Base-by-base conservation (phyloP, 2,797 vertebrate species). In the Vultur gryphus region DNA sequence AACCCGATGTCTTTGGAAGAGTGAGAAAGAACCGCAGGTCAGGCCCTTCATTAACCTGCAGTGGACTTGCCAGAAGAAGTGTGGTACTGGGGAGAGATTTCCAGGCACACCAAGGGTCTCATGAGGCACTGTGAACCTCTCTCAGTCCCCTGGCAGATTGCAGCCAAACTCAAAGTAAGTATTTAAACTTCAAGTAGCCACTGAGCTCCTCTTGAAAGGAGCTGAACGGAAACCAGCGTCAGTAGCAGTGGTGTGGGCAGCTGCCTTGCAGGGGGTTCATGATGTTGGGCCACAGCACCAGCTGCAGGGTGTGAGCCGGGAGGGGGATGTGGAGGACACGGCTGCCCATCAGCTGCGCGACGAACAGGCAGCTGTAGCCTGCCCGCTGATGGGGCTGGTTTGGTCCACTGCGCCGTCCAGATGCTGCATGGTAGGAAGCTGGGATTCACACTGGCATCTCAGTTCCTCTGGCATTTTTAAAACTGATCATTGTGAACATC, bases 401-500 rank as follows among this genome's bases (percentile, higher is more conserved):
- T 95, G 82, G 25, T 70, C 64, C 35, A 43, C 82, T 70, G 29
- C 4, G 1, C 31, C 43, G 11, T 41, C 92, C 55, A 21, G 48
- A 23, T 43, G 58, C 39, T 31, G 31, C 1, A 1, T 4, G 1
- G 37, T n/a, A 76, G 28, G 49, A 62, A 85, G 49, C 23, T 69
- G 59, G 55, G n/a, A 66, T 92, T 90, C 80, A 59, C 52, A 33
- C 51, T 80, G 86, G 76, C 31, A 28, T 70, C 58, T 76, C 90
- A 35, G 37, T 65, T 95, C 37, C 90, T 54, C 62, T 79, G 33
- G 43, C 76, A 64, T 93, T 93, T 93, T 71, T 4, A 58, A 84
- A 76, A 84, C 0, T 66, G 44, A 44, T 75, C 23, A 31, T 31
- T 69, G 12, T 51, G 72, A 86, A 51, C 54, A 23, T 84, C 3